Conservation (phyloP, 1,140 invertebrate genomes). For the Drosophila sucinea region DNA sequence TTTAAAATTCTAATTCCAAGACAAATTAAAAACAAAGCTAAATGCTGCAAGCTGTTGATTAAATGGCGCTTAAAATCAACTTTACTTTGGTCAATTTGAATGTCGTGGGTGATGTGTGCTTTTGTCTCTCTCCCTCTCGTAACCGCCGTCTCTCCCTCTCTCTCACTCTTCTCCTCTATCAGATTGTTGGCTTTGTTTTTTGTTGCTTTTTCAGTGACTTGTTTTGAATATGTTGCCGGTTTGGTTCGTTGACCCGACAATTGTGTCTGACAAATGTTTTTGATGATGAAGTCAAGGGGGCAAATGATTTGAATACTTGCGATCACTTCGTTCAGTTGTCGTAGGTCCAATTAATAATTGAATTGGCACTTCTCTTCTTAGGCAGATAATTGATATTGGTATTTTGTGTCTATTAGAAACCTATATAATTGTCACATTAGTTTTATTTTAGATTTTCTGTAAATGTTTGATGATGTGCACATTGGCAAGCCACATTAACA, state of each 20-base stretch:
- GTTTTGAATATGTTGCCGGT: conserved; percentile 27
- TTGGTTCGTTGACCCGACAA: conserved; percentile 55
- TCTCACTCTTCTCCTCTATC: neutral
- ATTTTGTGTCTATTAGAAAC: neutral
- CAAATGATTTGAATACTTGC: conserved; percentile 52
- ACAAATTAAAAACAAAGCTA: conserved; percentile 75
- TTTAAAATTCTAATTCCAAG: conserved; percentile 82
- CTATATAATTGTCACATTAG: neutral
- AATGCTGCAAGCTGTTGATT: conserved; percentile 70
- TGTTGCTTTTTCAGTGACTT: conserved; percentile 45
- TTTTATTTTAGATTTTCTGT: neutral
- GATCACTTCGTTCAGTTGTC: conserved; percentile 43
- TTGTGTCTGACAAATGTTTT: conserved; percentile 51
- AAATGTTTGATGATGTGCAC: no score
- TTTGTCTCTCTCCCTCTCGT: neutral
- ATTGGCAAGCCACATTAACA: no score
- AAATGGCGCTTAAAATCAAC: conserved; percentile 73
- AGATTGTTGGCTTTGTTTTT: conserved; percentile 20
- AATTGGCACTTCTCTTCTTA: neutral
- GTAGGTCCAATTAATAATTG: conserved; percentile 33
- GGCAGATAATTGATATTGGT: neutral
- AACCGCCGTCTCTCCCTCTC: neutral
- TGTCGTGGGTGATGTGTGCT: conserved; percentile 55
- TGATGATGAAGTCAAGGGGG: conserved; percentile 55
- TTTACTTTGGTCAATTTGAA: conserved; percentile 66